Conservation (phyloP, 1,140 invertebrate species). For the Oncopeltus fasciatus region DNA sequence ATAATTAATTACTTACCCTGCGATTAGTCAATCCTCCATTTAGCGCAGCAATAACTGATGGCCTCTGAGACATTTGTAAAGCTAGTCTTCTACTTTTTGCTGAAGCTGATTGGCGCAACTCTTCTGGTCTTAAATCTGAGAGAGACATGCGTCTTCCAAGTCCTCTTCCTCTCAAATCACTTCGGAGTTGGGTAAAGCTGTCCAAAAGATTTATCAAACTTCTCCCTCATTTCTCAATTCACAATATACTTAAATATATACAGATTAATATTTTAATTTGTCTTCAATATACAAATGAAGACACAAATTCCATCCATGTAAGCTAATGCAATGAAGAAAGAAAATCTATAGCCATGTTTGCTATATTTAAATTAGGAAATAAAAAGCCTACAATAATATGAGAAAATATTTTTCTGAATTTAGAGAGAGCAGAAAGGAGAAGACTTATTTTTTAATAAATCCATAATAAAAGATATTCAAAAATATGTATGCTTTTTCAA, state of each 20-base stretch:
- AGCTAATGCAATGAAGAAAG: not conserved
- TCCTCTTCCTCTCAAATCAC: no score
- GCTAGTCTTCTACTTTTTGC: constrained; percentile 1
- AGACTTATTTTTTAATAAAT: no score
- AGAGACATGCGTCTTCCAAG: not conserved
- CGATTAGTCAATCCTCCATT: not conserved
- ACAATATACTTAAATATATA: not conserved
- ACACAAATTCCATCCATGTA: not conserved
- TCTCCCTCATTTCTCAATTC: constrained; percentile 1
- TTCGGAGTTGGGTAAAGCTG: constrained; percentile 5
- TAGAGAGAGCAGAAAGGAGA: no score
- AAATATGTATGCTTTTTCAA: no score
- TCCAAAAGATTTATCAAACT: constrained; percentile 8
- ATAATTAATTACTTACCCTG: not conserved
- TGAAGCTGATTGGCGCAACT: constrained; percentile 1
- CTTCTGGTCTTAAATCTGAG: not conserved
- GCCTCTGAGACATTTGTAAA: constrained; percentile 3
- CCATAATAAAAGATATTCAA: no score
- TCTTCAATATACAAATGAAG: not conserved
- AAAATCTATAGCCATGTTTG: not conserved
- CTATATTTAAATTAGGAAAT: not conserved
- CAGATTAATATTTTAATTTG: not conserved
- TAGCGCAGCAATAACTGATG: not conserved
- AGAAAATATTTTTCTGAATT: not conserved
- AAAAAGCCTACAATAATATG: not conserved